These are phyloP conservation scores for Cinclus cinclus DNA, from an alignment of 2,113 vertebrate species.

Conservation along the genomic window DNA sequence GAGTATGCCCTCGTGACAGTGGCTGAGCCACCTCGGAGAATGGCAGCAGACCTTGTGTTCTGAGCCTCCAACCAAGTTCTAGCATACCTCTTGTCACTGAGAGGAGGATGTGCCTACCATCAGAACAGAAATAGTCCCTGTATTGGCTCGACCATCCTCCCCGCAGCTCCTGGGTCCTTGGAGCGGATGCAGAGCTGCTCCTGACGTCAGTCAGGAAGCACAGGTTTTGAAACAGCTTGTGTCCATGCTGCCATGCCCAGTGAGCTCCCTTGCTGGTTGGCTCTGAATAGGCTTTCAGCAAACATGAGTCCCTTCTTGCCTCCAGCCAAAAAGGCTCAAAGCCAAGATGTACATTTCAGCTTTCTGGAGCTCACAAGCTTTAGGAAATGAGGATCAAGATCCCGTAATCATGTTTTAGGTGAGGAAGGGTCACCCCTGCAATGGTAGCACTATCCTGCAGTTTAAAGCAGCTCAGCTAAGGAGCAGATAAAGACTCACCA, in stretches of 20 bases:
- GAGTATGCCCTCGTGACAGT: background rate
- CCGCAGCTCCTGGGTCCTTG: fast-evolving
- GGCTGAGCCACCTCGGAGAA: fast-evolving
- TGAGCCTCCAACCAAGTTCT: background rate
- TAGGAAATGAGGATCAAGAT: background rate
- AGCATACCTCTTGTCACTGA: background rate
- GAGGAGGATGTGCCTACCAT: background rate
- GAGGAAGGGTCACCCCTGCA: background rate
- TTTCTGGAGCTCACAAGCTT: background rate
- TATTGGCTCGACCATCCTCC: background rate
- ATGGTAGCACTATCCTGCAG: background rate
- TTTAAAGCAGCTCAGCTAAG: background rate
- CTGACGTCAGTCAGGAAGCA: constrained; percentile 42
- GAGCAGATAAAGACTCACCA: background rate
- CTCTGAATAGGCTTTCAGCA: constrained; percentile 22
- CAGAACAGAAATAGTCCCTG: background rate
- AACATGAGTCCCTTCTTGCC: background rate
- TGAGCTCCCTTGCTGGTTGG: background rate
- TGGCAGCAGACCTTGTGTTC: background rate
- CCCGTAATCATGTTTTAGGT: background rate
- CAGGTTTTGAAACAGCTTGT: constrained; percentile 43
- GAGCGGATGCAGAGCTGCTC: background rate
- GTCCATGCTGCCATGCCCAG: background rate
- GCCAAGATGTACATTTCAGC: background rate
- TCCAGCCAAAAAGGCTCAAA: background rate